These are phyloP conservation scores for Calliopsis andreniformis DNA, from an alignment of 1,140 invertebrate genomes.

Conservation along the genomic window DNA sequence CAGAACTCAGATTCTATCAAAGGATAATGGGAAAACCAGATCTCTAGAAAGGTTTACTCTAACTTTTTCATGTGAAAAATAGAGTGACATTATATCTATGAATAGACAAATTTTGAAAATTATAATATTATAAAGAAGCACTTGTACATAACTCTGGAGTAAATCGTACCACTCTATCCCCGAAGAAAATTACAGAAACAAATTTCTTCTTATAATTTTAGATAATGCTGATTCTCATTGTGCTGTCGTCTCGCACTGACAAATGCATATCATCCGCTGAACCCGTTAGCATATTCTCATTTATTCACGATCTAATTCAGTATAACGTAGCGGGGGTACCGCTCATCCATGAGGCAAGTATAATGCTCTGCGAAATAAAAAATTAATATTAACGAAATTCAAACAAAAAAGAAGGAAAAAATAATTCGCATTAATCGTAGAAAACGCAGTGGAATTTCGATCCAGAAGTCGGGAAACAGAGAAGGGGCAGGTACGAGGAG, in stretches of 20 bases:
- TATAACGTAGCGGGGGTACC: constrained; percentile 73
- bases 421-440: constrained; percentile 49
- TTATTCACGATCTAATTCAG: constrained; percentile 73
- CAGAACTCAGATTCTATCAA: too few species aligned
- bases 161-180: too few species aligned
- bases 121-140: too few species aligned
- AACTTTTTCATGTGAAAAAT: too few species aligned
- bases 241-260: constrained; percentile 24
- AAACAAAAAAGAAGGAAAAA: neutral
- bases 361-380: constrained; percentile 1
- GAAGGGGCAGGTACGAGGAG: constrained; percentile 67
- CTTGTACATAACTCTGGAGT: too few species aligned
- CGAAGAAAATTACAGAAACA: too few species aligned
- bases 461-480: constrained; percentile 72
- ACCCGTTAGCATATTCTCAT: constrained; percentile 48
- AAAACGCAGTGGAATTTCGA: constrained; percentile 75
- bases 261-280: constrained; percentile 32
- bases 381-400: neutral
- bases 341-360: constrained; percentile 70
- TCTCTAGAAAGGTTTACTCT: too few species aligned
- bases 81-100: too few species aligned
- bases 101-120: too few species aligned
- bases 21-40: too few species aligned
- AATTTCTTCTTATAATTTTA: neutral
- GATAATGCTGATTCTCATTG: neutral